phyloP scores from a whole-genome alignment of 2,113 vertebrate genomes.

The Nannobrachium achirus region DNA sequence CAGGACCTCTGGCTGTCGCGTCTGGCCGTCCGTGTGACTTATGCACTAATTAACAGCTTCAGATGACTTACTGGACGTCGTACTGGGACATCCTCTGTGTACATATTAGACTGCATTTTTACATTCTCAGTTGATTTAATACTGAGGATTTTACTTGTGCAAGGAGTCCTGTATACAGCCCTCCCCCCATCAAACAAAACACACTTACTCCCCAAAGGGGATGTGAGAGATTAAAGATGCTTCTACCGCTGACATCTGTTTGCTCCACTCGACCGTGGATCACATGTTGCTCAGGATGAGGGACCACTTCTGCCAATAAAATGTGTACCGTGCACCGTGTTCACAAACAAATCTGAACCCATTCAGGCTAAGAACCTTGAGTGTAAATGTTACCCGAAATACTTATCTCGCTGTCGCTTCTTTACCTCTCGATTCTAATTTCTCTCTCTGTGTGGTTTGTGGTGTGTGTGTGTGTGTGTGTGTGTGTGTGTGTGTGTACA shows the following conservation, averaged over 20 bases:
- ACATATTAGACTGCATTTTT: no score
- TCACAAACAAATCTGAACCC: background rate
- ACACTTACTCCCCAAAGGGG: no score
- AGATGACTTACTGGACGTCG: conserved; percentile 41
- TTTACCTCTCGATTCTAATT: background rate
- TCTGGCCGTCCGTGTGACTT: conserved; percentile 72
- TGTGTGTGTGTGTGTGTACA: background rate
- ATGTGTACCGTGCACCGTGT: background rate
- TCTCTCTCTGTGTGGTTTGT: no score
- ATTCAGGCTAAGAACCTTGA: conserved; percentile 13
- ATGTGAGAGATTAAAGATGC: conserved; percentile 18
- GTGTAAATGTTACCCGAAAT: conserved; percentile 27
- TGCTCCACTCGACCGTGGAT: conserved; percentile 26
- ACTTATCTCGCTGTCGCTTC: background rate
- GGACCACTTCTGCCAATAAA: background rate
- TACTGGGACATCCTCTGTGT: no score
- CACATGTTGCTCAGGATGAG: conserved; percentile 11
- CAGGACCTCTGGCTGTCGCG: conserved; percentile 71
- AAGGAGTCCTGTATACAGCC: conserved; percentile 25
- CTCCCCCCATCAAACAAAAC: conserved; percentile 25
- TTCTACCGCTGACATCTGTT: conserved; percentile 34
- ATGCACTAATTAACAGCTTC: conserved; percentile 70
- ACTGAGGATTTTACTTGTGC: conserved; percentile 5
- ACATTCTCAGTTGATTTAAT: no score
- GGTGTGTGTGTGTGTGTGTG: background rate